Conservation (phyloP, 2,797 vertebrate species). For the Phrynocephalus guinanensis region DNA sequence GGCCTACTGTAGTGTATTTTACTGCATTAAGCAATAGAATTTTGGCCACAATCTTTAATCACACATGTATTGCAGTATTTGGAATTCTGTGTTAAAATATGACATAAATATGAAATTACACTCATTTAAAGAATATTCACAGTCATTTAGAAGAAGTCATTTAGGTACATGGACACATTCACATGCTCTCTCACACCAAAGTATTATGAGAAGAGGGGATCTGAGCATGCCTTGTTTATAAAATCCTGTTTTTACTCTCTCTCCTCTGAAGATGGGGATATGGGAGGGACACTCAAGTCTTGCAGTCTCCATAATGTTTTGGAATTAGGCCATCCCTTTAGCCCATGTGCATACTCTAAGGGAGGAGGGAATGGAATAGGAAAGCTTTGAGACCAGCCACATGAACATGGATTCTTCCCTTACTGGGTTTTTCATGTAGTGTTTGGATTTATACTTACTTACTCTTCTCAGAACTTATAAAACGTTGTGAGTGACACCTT, state of each 20-base stretch:
- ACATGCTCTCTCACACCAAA: background rate
- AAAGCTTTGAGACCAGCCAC: background rate
- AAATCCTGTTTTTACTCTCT: no score
- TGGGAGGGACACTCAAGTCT: background rate
- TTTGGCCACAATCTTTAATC: background rate
- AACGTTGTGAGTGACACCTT: background rate
- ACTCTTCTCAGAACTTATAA: background rate
- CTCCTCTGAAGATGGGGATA: background rate
- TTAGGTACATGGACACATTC: background rate
- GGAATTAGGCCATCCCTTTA: background rate
- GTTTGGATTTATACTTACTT: background rate
- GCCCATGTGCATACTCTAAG: background rate
- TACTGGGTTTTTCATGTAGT: background rate
- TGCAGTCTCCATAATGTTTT: background rate
- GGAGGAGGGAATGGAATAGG: background rate
- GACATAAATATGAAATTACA: background rate
- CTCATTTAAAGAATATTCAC: background rate
- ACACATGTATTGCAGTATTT: background rate
- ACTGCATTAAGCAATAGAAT: no score
- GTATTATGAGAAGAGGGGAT: background rate
- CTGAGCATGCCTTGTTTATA: background rate
- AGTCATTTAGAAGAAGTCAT: background rate
- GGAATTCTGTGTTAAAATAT: background rate
- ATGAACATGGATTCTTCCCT: background rate
- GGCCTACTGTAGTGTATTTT: no score